Evolutionary conservation across 2,113 vertebrate genomes (phyloP).

Genomic region (Paralichthys olivaceus): DNA sequence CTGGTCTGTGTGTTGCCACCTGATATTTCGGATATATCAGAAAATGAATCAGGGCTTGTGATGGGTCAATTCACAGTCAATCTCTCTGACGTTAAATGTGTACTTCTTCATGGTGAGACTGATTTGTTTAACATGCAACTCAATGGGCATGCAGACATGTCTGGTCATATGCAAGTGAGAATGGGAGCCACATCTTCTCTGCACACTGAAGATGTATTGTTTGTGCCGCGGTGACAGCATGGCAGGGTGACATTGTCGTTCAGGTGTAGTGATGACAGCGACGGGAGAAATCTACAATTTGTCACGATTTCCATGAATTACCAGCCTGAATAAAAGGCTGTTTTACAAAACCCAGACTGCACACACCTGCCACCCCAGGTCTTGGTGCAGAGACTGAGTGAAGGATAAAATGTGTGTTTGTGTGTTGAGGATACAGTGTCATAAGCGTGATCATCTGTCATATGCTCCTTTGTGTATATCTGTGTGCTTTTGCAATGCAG

Average conservation of each 20-base stretch:
- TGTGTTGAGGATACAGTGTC: neutral
- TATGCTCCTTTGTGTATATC: slow-evolving; percentile 22
- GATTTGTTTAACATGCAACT: neutral
- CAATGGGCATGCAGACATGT: slow-evolving; percentile 6
- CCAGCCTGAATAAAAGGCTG: slow-evolving; percentile 63
- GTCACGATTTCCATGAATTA: slow-evolving; percentile 57
- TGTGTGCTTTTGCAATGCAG: slow-evolving; percentile 12
- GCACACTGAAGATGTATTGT: slow-evolving; percentile 53
- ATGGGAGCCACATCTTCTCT: slow-evolving; percentile 10
- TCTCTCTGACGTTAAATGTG: neutral
- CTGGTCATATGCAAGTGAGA: slow-evolving; percentile 3
- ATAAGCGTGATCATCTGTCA: slow-evolving; percentile 54
- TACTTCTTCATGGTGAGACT: neutral
- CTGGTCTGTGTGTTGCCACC: slow-evolving; percentile 2
- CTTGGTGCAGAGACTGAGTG: slow-evolving; percentile 28
- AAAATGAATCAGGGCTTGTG: slow-evolving; percentile 11
- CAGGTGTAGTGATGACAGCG: slow-evolving; percentile 56
- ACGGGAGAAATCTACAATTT: slow-evolving; percentile 49
- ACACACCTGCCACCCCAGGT: slow-evolving; percentile 24
- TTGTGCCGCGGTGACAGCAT: slow-evolving; percentile 36
- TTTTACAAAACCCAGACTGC: slow-evolving; percentile 49
- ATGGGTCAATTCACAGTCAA: slow-evolving; percentile 8
- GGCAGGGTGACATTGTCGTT: slow-evolving; percentile 31
- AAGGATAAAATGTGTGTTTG: slow-evolving; percentile 42
- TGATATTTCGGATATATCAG: slow-evolving; percentile 14